These are phyloP conservation scores for Coregonus ussuriensis DNA, from an alignment of 2,797 vertebrate species.

Conservation along the genomic window DNA sequence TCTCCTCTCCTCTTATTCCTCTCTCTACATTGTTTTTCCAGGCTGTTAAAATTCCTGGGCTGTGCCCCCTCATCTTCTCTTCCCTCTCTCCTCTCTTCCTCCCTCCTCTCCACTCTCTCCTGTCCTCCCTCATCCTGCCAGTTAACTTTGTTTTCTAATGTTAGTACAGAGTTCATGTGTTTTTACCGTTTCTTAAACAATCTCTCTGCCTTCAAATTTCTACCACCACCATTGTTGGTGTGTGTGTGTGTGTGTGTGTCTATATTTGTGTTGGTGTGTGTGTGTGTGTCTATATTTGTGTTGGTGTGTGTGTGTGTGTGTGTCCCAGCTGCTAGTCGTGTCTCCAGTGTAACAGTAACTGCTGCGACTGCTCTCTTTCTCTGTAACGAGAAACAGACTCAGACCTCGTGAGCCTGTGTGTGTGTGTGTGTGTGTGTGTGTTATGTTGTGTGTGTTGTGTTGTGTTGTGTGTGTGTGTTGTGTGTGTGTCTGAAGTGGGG, in stretches of 20 bases:
- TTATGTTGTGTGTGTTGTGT: no score
- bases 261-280: no score
- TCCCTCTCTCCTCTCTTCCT: conserved; percentile 35
- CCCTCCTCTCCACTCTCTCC: neutral
- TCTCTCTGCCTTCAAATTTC: neutral
- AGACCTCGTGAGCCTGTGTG: neutral
- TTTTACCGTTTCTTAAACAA: conserved; percentile 15
- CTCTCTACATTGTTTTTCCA: conserved; percentile 73
- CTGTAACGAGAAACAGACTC: conserved; percentile 59
- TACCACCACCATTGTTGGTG: neutral
- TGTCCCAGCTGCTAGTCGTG: no score
- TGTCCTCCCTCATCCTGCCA: conserved; percentile 14
- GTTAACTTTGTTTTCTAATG: conserved; percentile 8
- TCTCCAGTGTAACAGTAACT: no score
- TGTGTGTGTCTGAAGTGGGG: conserved; percentile 21
- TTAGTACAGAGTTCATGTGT: conserved; percentile 17
- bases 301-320: no score
- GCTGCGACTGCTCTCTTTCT: conserved; percentile 26
- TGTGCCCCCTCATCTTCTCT: conserved; percentile 53
- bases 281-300: conserved; percentile 1
- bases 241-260: neutral
- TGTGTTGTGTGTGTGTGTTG: conserved; percentile 7
- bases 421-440: no score
- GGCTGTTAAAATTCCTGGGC: conserved; percentile 73
- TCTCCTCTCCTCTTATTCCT: conserved; percentile 21